phyloP scores from a whole-genome alignment of 2,888 invertebrate species.

The Eupithecia vulgata region DNA sequence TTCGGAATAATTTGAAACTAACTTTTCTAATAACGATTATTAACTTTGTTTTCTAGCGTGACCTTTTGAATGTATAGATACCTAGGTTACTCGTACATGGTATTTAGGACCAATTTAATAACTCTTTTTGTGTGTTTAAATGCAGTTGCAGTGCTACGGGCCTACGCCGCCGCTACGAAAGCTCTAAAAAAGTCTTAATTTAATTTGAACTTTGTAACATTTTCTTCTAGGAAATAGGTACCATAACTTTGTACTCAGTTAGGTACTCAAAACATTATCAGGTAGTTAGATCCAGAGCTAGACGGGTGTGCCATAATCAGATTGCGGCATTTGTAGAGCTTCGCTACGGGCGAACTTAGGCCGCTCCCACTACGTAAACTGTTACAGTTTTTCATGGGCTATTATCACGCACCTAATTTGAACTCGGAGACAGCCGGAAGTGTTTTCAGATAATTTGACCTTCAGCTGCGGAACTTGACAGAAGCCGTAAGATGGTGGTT shows the following conservation, averaged over 20 bases:
- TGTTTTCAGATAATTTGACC: slow-evolving; percentile 22
- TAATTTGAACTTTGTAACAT: neutral
- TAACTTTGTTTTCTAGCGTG: slow-evolving; percentile 13
- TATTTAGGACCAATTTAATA: neutral
- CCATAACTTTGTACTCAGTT: neutral
- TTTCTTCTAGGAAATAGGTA: neutral
- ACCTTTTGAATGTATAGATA: neutral
- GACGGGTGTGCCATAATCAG: slow-evolving; percentile 81
- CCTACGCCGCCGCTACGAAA: slow-evolving; percentile 16
- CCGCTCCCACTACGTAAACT: slow-evolving; percentile 70
- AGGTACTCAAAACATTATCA: slow-evolving; percentile 20
- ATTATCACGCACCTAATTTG: slow-evolving; percentile 38
- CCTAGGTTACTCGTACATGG: neutral
- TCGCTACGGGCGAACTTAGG: slow-evolving; percentile 66
- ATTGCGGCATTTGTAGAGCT: slow-evolving; percentile 81
- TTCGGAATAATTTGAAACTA: slow-evolving; percentile 41
- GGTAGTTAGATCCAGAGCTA: slow-evolving; percentile 42
- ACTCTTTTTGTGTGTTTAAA: neutral
- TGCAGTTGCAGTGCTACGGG: too few relatives aligned
- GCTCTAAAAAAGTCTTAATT: neutral
- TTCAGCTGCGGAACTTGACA: slow-evolving; percentile 7
- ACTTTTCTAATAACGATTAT: slow-evolving; percentile 22
- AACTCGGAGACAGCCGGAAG: slow-evolving; percentile 33
- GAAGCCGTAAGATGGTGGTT: neutral
- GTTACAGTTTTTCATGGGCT: slow-evolving; percentile 38